Conservation (phyloP, 2,113 vertebrate genomes). For the Pteronura brasiliensis region DNA sequence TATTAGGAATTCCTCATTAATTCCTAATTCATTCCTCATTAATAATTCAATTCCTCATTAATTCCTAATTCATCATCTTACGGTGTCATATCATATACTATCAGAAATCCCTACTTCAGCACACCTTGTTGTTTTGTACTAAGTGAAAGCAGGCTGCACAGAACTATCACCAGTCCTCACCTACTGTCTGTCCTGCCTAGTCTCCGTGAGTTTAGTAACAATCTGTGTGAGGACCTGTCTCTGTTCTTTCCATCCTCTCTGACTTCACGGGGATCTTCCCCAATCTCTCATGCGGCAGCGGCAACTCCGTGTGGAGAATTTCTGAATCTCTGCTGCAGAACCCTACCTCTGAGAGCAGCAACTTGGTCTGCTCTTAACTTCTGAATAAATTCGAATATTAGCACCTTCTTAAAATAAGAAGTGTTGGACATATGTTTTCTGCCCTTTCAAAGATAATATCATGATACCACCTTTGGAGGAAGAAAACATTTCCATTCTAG, state of each 20-base stretch:
- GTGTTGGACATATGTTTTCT: background rate
- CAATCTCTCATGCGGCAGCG: fast-evolving
- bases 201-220: background rate
- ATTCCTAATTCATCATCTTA: too few relatives aligned
- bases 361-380: background rate
- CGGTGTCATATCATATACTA: too few relatives aligned
- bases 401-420: background rate
- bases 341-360: background rate
- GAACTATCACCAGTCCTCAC: background rate
- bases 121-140: too few relatives aligned
- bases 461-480: background rate
- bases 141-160: background rate
- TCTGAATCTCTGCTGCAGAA: background rate
- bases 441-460: background rate
- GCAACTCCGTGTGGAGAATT: fast-evolving
- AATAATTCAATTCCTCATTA: too few relatives aligned
- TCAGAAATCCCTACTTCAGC: background rate
- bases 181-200: background rate
- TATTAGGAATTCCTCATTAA: too few relatives aligned
- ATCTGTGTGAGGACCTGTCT: background rate
- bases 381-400: background rate
- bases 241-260: background rate
- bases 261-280: background rate
- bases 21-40: too few relatives aligned
- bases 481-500: background rate